Evolutionary conservation across 2,888 invertebrate genomes (phyloP).

Genomic region (Arctia plantaginis): DNA sequence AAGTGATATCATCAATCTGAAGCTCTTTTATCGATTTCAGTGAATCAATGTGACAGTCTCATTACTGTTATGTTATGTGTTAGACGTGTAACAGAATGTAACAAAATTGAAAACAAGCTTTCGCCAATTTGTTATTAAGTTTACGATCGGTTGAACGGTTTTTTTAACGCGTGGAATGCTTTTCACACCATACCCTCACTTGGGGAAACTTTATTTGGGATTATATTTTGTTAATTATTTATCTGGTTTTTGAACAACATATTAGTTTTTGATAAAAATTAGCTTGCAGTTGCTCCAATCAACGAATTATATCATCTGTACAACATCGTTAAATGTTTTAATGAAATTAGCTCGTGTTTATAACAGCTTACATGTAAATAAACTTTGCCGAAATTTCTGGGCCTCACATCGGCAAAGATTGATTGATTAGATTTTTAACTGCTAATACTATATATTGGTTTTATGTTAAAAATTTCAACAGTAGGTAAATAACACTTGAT

Average conservation of each 20-base stretch:
- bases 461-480: background rate
- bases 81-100: background rate
- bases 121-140: background rate
- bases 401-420: background rate
- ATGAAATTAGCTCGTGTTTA: background rate
- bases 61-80: background rate
- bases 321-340: background rate
- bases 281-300: background rate
- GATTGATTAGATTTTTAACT: background rate
- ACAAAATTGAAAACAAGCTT: background rate
- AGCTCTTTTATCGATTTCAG: background rate
- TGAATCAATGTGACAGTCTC: background rate
- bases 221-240: too few relatives aligned
- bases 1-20: background rate
- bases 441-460: background rate
- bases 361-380: background rate
- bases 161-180: too few relatives aligned
- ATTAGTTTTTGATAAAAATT: too few relatives aligned
- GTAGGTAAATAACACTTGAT: background rate
- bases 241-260: too few relatives aligned
- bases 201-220: too few relatives aligned
- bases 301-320: background rate
- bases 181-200: too few relatives aligned
- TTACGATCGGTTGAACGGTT: background rate
- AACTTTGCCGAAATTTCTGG: background rate